Evolutionary conservation across 2,797 vertebrate species (phyloP).

Genomic region (Monodelphis domestica): DNA sequence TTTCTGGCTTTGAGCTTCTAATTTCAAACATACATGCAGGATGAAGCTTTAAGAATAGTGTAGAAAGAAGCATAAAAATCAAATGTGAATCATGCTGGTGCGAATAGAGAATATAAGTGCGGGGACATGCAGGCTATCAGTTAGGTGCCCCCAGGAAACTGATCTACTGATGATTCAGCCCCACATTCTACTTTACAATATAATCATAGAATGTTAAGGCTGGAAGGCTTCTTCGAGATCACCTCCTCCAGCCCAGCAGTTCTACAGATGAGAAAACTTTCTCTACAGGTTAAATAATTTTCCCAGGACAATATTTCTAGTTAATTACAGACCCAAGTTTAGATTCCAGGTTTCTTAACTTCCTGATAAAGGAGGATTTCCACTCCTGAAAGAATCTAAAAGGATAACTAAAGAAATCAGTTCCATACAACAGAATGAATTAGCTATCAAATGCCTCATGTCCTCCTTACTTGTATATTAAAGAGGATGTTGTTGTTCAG

Average conservation of each 20-base stretch:
- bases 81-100: not conserved
- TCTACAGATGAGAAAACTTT: not conserved
- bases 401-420: not conserved
- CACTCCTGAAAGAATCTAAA: not conserved
- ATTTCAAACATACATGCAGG: not conserved
- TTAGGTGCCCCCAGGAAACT: not conserved
- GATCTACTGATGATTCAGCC: slow-evolving; percentile 1
- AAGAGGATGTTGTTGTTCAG: no score
- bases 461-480: not conserved
- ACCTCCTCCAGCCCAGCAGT: not conserved
- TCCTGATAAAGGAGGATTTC: not conserved
- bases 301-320: not conserved
- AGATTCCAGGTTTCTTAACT: not conserved
- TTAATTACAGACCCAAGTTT: not conserved
- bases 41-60: not conserved
- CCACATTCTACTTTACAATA: slow-evolving; percentile 6
- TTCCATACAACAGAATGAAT: slow-evolving; percentile 19
- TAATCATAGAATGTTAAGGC: not conserved
- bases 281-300: not conserved
- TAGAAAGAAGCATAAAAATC: not conserved
- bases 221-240: not conserved
- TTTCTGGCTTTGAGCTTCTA: not conserved
- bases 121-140: not conserved
- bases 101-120: not conserved
- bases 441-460: not conserved